phyloP scores from a whole-genome alignment of 2,113 vertebrate species.

The Cololabis saira region DNA sequence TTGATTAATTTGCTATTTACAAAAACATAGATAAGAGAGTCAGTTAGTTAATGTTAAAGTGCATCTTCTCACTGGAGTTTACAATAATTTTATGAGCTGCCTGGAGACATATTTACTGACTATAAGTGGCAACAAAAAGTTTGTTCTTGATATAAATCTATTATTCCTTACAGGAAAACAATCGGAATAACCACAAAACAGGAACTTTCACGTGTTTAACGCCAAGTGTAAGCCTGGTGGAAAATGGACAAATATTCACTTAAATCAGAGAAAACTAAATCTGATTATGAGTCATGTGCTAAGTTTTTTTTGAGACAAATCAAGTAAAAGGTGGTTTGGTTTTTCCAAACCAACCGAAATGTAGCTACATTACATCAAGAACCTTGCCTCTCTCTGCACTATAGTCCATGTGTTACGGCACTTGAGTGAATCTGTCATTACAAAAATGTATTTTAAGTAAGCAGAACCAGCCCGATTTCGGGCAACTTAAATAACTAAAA shows the following conservation, averaged over 20 bases:
- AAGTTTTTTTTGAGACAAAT: slow-evolving; percentile 9
- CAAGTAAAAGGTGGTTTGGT: slow-evolving; percentile 10
- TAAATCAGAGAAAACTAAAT: slow-evolving; percentile 44
- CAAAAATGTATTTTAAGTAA: background rate
- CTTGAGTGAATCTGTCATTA: slow-evolving; percentile 1
- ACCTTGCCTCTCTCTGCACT: background rate
- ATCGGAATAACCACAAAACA: background rate
- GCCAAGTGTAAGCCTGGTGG: slow-evolving; percentile 11
- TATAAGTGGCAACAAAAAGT: background rate
- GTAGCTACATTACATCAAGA: background rate
- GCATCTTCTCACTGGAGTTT: background rate
- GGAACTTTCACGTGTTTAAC: slow-evolving; percentile 16
- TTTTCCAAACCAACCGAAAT: slow-evolving; percentile 12
- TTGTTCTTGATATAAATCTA: background rate
- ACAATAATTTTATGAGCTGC: background rate
- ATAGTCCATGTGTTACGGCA: background rate
- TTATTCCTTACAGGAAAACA: background rate
- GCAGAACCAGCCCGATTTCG: slow-evolving; percentile 5
- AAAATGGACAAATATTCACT: slow-evolving; percentile 27
- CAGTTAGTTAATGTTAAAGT: background rate
- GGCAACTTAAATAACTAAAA: slow-evolving; percentile 36
- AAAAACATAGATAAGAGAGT: slow-evolving; percentile 5
- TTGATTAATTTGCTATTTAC: background rate
- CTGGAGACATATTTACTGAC: background rate
- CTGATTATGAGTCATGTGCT: slow-evolving; percentile 58